phyloP scores from a whole-genome alignment of 2,888 invertebrate species.

The Resseliella maxima region DNA sequence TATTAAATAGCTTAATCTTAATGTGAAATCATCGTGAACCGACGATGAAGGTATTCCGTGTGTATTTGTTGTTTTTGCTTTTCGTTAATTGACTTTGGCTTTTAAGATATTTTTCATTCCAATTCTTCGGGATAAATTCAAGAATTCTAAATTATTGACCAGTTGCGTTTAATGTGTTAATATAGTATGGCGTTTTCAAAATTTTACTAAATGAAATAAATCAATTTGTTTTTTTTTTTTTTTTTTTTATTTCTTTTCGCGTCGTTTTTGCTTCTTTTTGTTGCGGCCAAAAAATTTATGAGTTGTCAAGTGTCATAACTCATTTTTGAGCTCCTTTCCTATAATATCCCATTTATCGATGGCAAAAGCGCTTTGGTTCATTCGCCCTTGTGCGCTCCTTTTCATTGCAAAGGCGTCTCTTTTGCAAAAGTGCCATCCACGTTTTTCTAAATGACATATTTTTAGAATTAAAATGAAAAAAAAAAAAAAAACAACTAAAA shows the following conservation, averaged over 20 bases:
- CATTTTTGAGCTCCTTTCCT: conserved; percentile 35
- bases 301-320: conserved; percentile 30
- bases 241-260: too few relatives aligned
- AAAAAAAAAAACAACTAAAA: background rate
- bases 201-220: conserved; percentile 20
- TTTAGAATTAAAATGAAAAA: background rate
- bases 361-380: too few relatives aligned
- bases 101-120: background rate
- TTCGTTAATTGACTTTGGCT: conserved; percentile 21
- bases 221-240: background rate
- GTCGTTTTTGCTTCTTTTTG: background rate
- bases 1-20: background rate
- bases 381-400: too few relatives aligned
- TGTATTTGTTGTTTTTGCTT: too few relatives aligned
- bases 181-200: background rate
- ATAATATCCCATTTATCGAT: background rate
- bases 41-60: background rate
- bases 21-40: background rate
- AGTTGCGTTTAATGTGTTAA: background rate
- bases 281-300: background rate
- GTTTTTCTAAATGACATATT: background rate
- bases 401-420: conserved; percentile 14
- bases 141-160: background rate
- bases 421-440: conserved; percentile 25
- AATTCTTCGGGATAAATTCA: background rate